Base-by-base conservation (phyloP, 2,113 vertebrate species). In the Etia nguti region DNA sequence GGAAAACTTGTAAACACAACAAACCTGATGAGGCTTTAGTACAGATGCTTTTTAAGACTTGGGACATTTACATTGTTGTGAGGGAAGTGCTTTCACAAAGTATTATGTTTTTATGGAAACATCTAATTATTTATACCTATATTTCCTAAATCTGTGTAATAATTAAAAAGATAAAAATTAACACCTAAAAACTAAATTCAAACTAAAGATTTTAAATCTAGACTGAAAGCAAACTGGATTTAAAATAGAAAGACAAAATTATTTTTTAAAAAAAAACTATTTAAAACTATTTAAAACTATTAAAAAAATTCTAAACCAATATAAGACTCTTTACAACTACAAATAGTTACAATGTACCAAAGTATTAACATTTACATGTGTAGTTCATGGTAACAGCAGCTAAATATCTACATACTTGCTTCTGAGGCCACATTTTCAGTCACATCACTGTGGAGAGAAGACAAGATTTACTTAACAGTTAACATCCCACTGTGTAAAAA, bases 231-330 rank as follows among this genome's bases (percentile, higher is more conserved):
- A 62, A 34, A 62, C 0, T 2, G 3, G 29, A 62, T 62, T 62
- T 62, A 34, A 0, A 60, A 60, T 5, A 11, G 1, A 57, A 16
- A 1, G 1, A 60, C 1, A 34, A 20, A 60, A 60, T 0, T 20
- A 60, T n/a, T n/a, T n/a, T n/a, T n/a, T 60, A 34, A 34, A 60
- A 34, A 9, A 60, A 60, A 60, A 20, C 18, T 20, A 60, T 20
- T 31, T 4, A 38, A 10, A 34, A n/a, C n/a, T n/a, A n/a, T n/a
- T n/a, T n/a, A 60, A 60, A 60, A 20, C 18, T 20, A 60, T 20
- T 31, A 10, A 34, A 18, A 60, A 34, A 0, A 4, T 36, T 62
- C 10, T 62, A 36, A 4, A 62, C 0, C 1, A 62, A 62, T 62
- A 3, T 11, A 20, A 36, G 16, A 11, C 59, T 60, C 1, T 31